Conservation (phyloP, 2,888 invertebrate genomes). For the Teleogryllus oceanicus region DNA sequence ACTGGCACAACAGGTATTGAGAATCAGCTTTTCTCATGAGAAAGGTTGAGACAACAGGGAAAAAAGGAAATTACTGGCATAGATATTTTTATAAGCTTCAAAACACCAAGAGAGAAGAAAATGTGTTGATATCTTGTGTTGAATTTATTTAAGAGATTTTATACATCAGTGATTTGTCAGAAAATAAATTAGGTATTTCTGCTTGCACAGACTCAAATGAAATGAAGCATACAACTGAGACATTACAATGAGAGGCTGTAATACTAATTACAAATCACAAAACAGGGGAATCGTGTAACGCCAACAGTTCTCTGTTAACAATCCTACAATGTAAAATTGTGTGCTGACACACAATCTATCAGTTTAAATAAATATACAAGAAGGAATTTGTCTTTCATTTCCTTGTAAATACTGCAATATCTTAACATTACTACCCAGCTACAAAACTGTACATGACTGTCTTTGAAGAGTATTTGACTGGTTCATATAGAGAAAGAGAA, state of each 20-base stretch:
- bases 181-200: too few relatives aligned
- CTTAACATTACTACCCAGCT: not conserved
- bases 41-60: too few relatives aligned
- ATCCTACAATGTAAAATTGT: constrained; percentile 1
- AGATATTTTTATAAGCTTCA: too few relatives aligned
- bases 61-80: too few relatives aligned
- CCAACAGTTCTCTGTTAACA: constrained; percentile 9
- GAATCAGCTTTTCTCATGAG: too few relatives aligned
- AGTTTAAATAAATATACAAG: constrained; percentile 1
- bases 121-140: too few relatives aligned
- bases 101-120: too few relatives aligned
- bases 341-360: not conserved
- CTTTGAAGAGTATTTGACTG: constrained; percentile 12
- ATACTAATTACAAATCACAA: not conserved
- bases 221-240: not conserved
- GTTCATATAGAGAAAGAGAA: not conserved
- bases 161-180: too few relatives aligned
- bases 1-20: too few relatives aligned
- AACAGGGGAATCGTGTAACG: constrained; percentile 9
- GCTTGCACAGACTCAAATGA: not conserved
- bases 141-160: too few relatives aligned
- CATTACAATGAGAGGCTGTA: not conserved
- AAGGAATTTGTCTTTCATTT: not conserved
- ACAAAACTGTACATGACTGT: too few relatives aligned
- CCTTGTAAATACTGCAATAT: not conserved